phyloP scores from a whole-genome alignment of 2,113 vertebrate genomes.

The Petaurus breviceps region DNA sequence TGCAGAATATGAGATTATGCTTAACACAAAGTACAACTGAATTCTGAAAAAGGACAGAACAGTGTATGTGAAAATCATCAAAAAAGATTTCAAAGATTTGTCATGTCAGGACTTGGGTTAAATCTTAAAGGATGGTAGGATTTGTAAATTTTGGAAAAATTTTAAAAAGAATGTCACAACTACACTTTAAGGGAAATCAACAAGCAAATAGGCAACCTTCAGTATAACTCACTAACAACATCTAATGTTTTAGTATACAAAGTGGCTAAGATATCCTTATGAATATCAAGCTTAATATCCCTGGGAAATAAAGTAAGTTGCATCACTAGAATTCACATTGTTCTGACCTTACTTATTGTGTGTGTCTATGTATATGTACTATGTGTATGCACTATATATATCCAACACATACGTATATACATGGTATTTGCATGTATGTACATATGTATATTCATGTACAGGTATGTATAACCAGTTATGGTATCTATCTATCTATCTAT shows the following conservation, averaged over 20 bases:
- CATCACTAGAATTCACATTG: slow-evolving; percentile 33
- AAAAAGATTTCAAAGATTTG: slow-evolving; percentile 55
- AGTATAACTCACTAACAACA: slow-evolving; percentile 45
- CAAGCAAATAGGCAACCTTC: slow-evolving; percentile 64
- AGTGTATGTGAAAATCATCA: slow-evolving; percentile 6
- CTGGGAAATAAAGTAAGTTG: slow-evolving; percentile 48
- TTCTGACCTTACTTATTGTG: slow-evolving; percentile 43
- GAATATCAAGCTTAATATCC: slow-evolving; percentile 53
- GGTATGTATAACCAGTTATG: too few relatives aligned
- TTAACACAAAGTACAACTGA: slow-evolving; percentile 43
- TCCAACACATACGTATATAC: too few relatives aligned
- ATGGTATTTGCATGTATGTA: too few relatives aligned
- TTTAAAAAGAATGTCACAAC: slow-evolving; percentile 41
- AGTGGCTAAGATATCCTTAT: slow-evolving; percentile 56
- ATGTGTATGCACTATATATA: too few relatives aligned
- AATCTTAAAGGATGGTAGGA: slow-evolving; percentile 6
- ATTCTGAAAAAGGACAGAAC: slow-evolving; percentile 58
- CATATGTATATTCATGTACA: too few relatives aligned
- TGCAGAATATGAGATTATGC: slow-evolving; percentile 51
- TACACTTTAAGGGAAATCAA: slow-evolving; percentile 69
- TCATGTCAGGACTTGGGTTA: slow-evolving; percentile 3
- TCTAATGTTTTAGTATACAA: slow-evolving; percentile 53
- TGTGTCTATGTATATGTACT: slow-evolving; percentile 8
- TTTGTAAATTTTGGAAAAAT: slow-evolving; percentile 44
- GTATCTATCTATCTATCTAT: too few relatives aligned